A percentile compares a stretch with the other conserved stretches of the same genome.
phyloP scores from a whole-genome alignment of 2,113 vertebrate genomes.

The Cyanistes caeruleus region DNA sequence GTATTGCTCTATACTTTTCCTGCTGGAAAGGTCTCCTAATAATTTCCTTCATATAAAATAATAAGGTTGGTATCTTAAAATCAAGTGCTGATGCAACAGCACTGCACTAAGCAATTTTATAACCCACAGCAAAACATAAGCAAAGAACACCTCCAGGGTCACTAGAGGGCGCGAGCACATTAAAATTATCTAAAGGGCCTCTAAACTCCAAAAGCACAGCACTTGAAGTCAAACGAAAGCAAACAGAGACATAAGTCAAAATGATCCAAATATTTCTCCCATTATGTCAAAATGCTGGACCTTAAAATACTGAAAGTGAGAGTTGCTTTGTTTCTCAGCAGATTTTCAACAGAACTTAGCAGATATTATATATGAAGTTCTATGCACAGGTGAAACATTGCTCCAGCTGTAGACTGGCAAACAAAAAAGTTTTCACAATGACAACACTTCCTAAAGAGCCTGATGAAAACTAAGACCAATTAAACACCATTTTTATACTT shows the following conservation, averaged over 20 bases:
- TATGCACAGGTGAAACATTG: background rate
- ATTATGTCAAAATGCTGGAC: background rate
- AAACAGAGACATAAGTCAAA: background rate
- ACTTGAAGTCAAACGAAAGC: background rate
- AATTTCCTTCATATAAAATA: background rate
- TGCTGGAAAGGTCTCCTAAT: background rate
- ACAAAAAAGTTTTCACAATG: background rate
- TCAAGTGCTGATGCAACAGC: background rate
- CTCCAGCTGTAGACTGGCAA: background rate
- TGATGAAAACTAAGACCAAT: background rate
- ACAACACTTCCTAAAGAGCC: background rate
- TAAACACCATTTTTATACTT: background rate
- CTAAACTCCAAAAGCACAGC: background rate
- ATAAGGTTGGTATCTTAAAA: background rate
- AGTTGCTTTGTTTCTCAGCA: background rate
- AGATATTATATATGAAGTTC: background rate
- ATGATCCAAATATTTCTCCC: background rate
- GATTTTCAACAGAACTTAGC: background rate
- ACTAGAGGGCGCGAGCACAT: slow-evolving; percentile 27
- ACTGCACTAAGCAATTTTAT: background rate
- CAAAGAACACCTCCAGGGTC: background rate
- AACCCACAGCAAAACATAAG: background rate
- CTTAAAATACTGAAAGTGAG: background rate
- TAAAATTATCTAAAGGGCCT: background rate
- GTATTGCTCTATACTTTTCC: background rate